A percentile compares a stretch with the other conserved stretches of the same genome.
phyloP scores from a whole-genome alignment of 2,888 invertebrate genomes.

The Heliconius ethilla region DNA sequence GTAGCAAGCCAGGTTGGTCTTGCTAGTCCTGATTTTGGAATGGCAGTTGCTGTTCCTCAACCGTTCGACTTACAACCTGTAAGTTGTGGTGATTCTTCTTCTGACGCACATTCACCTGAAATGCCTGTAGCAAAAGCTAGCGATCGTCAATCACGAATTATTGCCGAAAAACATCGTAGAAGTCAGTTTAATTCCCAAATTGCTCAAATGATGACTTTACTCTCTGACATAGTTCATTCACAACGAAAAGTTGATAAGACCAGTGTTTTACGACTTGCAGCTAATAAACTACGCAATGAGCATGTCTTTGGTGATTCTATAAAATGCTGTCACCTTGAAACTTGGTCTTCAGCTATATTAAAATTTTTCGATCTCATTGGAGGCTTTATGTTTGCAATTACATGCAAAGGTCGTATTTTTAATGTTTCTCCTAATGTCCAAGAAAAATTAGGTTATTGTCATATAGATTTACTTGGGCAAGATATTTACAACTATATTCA shows the following conservation, averaged over 20 bases:
- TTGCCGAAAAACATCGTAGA: conserved; percentile 94
- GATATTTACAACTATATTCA: conserved; percentile 92
- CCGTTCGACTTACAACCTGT: conserved; percentile 57
- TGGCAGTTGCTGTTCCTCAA: conserved; percentile 60
- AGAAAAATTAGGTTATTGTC: conserved; percentile 91
- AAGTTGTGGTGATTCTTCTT: conserved; percentile 72
- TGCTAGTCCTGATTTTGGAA: conserved; percentile 57
- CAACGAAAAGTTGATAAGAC: conserved; percentile 95
- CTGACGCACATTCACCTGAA: conserved; percentile 73
- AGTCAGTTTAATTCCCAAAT: conserved; percentile 94
- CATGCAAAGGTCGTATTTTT: conserved; percentile 91
- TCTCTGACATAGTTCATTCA: conserved; percentile 92
- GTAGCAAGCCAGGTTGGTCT: conserved; percentile 58
- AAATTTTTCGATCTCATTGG: conserved; percentile 86
- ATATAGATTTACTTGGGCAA: conserved; percentile 95
- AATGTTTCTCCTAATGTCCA: conserved; percentile 93
- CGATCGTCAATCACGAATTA: conserved; percentile 91
- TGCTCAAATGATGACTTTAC: conserved; percentile 89
- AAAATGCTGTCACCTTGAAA: conserved; percentile 74
- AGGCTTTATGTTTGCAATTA: conserved; percentile 91
- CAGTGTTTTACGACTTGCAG: conserved; percentile 92
- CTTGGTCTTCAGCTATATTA: conserved; percentile 82
- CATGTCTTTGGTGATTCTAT: conserved; percentile 84
- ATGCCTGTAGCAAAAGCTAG: conserved; percentile 80
- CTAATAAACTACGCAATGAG: conserved; percentile 91